Evolutionary conservation across 2,797 vertebrate genomes (phyloP), one percentile per base, ranked within the genome.

Genomic region (Todus mexicanus): DNA sequence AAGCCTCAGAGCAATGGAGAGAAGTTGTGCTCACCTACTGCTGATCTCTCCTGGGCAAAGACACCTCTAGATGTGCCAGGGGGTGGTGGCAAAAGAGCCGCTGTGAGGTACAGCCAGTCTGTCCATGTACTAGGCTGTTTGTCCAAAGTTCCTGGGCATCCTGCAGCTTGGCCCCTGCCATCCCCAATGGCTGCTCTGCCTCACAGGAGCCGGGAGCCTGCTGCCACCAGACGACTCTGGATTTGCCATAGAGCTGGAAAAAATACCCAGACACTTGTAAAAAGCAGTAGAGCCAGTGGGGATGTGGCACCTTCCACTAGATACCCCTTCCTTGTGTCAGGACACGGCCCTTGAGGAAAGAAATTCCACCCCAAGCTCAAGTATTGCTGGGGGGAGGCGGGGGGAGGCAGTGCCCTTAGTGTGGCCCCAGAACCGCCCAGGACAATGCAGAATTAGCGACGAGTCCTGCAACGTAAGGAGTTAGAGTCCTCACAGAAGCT

Each of bases 171-270:
- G 15, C 29, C 60, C 1, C 0, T 57, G n/a, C n/a, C 54, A 56
- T 56, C 54, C 31, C n/a, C n/a, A n/a, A n/a, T n/a, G n/a, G n/a
- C n/a, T n/a, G 3, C 57, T 35, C 70, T 0, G 0, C 50, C 29
- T 64, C 38, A 23, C 21, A 27, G 56, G 26, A 66, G 12, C 2
- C 12, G 45, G 51, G 47, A 79, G 20, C 37, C 35, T 25, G 20
- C 26, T 19, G 56, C 29, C 68, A 61, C 56, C 88, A 80, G 75
- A 57, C 26, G 54, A 61, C 42, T 68, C 42, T 12, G 48, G 26
- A 37, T 31, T 45, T 69, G 37, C 37, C 43, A 64, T 43, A 70
- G 56, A 80, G 42, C 68, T 68, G 47, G 51, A 15, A 25, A 69
- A 73, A 61, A 21, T 29, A 40, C 6, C 63, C 18, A 78, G 27